phyloP scores from a whole-genome alignment of 2,888 invertebrate genomes.

The Dicyrtomina minuta region DNA sequence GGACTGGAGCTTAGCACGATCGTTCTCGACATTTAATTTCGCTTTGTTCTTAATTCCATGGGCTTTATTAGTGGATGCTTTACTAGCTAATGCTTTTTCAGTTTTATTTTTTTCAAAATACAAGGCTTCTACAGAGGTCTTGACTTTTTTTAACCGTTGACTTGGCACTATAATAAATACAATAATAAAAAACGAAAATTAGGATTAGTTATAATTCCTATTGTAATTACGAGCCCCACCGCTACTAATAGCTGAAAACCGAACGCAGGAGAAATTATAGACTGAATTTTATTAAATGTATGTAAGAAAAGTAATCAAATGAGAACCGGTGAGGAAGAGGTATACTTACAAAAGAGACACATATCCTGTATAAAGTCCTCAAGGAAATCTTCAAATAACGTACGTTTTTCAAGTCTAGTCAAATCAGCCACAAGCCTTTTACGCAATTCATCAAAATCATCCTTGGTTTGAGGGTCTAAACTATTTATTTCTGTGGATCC shows the following conservation, averaged over 20 bases:
- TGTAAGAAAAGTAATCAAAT: not conserved
- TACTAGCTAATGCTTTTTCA: slow-evolving; percentile 77
- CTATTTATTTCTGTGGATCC: slow-evolving; percentile 45
- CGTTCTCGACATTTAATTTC: slow-evolving; percentile 74
- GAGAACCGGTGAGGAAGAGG: not conserved
- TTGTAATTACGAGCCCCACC: not conserved
- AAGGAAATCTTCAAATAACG: slow-evolving; percentile 50
- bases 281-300: not conserved
- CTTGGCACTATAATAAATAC: slow-evolving; percentile 68
- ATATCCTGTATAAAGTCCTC: slow-evolving; percentile 53
- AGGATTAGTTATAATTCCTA: too few species aligned
- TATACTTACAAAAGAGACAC: slow-evolving; percentile 42
- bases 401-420: slow-evolving; percentile 48
- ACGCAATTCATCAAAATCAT: slow-evolving; percentile 52
- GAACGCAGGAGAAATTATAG: not conserved
- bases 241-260: not conserved
- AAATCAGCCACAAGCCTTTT: slow-evolving; percentile 47
- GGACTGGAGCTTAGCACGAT: slow-evolving; percentile 57
- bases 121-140: slow-evolving; percentile 77
- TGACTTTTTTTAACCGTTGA: slow-evolving; percentile 79
- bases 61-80: slow-evolving; percentile 70
- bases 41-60: slow-evolving; percentile 64
- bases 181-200: not conserved
- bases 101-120: slow-evolving; percentile 84
- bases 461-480: slow-evolving; percentile 49